Evolutionary conservation across 2,797 vertebrate species (phyloP), one percentile per base, ranked within the genome.

Genomic region (Mionectes olivaceus): DNA sequence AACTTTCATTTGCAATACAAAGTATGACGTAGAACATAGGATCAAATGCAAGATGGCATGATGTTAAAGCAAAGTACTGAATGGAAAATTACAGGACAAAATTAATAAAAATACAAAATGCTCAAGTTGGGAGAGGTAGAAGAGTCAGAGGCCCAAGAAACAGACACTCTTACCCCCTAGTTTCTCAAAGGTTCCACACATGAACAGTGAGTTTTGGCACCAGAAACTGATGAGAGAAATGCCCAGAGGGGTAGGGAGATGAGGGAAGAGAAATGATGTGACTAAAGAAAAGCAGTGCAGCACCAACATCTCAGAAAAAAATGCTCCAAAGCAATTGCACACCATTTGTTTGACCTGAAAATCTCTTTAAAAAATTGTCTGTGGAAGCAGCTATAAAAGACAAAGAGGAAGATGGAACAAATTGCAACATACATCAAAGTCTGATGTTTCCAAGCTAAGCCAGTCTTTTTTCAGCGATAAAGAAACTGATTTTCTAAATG

Each of bases 391-490:
- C 33, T 84, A 25, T 49, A 77, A 87, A 82, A 85, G 59, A 65
- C 60, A 87, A 87, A 86, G 43, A 68, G n/a, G 41, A 94, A 88
- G 47, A 80, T 64, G 41, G 60, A 89, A 47, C 16, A 92, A 95
- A 89, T 44, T 89, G 67, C 68, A 77, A 39, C 52, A 76, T 83
- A 63, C 43, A 85, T 65, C 43, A 61, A 87, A 89, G 50, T 44
- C 77, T 81, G 50, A 47, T 46, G 19, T 73, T 94, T 83, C 57
- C 61, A 89, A 90, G 61, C 59, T 57, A 86, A 78, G 57, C 11
- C 50, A 73, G 30, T n/a, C 76, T 89, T 89, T 90, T 87, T 57
- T 55, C 53, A 83, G 30, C 56, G 50, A 91, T 87, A 93, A 93
- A 92, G 35, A 28, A 71, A 69, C 10, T 57, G 24, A 32, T 92